Conservation (phyloP, 2,888 invertebrate species). For the Mactromeris polynyma region DNA sequence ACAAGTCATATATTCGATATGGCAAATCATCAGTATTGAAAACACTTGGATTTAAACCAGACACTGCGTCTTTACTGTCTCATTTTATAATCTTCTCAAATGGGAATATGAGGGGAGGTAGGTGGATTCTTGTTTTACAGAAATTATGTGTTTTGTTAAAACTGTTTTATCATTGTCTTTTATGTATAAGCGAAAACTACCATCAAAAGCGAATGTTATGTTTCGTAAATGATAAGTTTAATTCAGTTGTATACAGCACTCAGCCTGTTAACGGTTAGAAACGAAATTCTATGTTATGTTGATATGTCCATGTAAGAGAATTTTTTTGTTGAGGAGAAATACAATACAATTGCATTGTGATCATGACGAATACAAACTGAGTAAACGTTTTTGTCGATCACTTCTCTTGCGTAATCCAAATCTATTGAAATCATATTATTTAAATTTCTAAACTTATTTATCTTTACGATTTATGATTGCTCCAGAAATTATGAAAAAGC, state of each 20-base stretch:
- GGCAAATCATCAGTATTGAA: not conserved
- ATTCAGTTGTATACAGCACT: no score
- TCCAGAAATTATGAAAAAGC: not conserved
- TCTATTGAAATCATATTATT: not conserved
- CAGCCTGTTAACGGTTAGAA: no score
- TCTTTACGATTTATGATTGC: not conserved
- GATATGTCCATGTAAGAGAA: no score
- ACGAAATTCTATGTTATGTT: no score
- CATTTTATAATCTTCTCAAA: not conserved
- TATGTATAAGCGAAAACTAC: no score
- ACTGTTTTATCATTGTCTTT: not conserved
- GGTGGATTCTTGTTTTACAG: not conserved
- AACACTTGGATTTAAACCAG: not conserved
- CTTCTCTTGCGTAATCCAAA: not conserved
- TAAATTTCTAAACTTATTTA: not conserved
- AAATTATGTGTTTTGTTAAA: not conserved
- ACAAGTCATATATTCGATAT: not conserved
- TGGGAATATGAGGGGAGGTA: not conserved
- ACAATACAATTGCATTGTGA: no score
- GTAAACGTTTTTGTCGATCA: not conserved
- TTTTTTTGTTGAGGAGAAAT: no score
- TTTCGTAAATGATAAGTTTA: no score
- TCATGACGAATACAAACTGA: not conserved
- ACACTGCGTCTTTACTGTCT: not conserved
- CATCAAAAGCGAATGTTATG: no score